Conservation (phyloP, 2,888 invertebrate species). For the Latrodectus hesperus region DNA sequence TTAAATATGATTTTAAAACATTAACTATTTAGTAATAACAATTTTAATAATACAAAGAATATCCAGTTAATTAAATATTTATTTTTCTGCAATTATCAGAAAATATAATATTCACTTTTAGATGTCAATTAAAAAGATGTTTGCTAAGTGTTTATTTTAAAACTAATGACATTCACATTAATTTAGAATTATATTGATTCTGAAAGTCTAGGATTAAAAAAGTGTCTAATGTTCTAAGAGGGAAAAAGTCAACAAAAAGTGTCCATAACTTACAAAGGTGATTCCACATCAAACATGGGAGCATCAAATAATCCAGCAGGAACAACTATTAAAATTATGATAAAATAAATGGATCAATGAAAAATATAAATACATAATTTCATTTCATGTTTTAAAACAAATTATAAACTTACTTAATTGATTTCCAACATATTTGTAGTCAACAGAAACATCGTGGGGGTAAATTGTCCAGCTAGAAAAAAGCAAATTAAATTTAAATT, state of each 20-base stretch:
- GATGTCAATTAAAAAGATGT: too few species aligned
- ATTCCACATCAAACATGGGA: slow-evolving; percentile 76
- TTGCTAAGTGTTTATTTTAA: not conserved
- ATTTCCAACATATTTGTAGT: slow-evolving; percentile 71
- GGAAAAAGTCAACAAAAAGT: not conserved
- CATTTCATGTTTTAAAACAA: not conserved
- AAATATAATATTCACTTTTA: too few species aligned
- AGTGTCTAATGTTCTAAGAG: not conserved
- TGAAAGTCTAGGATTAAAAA: not conserved
- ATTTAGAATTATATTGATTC: not conserved
- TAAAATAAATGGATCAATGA: not conserved
- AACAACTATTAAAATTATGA: slow-evolving; percentile 73
- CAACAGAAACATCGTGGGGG: slow-evolving; percentile 60
- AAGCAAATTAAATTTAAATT: not conserved
- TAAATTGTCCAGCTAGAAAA: slow-evolving; percentile 66
- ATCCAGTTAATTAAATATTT: too few species aligned
- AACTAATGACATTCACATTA: not conserved
- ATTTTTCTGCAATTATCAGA: too few species aligned
- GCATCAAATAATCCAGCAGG: slow-evolving; percentile 76
- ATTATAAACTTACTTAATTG: slow-evolving; percentile 65
- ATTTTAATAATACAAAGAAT: too few species aligned
- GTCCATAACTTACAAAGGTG: slow-evolving; percentile 75
- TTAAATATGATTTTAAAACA: too few species aligned
- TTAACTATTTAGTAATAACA: too few species aligned
- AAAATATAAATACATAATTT: not conserved